Conservation (phyloP, 2,113 vertebrate species). For the Apteryx mantelli region DNA sequence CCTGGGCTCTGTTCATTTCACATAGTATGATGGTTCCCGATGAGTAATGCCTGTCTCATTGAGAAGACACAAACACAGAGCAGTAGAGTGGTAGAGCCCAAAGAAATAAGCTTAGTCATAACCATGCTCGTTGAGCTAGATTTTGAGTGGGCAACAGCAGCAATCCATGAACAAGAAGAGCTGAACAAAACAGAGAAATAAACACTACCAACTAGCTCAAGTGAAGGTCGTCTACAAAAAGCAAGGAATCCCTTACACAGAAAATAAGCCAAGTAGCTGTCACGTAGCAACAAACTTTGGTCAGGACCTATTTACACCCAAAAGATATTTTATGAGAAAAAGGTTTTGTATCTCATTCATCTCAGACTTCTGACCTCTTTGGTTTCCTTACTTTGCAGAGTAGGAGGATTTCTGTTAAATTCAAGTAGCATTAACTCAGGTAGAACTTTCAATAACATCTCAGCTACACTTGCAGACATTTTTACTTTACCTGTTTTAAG, state of each 20-base stretch:
- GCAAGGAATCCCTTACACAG: background rate
- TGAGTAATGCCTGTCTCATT: background rate
- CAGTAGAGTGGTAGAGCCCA: background rate
- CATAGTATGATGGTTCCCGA: rapidly evolving
- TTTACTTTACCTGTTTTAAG: background rate
- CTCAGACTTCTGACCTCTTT: background rate
- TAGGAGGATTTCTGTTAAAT: background rate
- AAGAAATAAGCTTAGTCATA: background rate
- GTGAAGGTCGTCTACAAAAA: background rate
- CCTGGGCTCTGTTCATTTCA: background rate
- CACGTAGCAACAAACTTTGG: background rate
- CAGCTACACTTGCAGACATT: background rate
- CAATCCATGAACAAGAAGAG: background rate
- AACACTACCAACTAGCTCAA: background rate
- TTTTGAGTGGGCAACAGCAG: background rate
- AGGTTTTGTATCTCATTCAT: background rate
- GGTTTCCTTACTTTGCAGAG: background rate
- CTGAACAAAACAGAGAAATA: background rate
- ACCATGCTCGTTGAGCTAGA: background rate
- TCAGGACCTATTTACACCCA: background rate
- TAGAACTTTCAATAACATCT: background rate
- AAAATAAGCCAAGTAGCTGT: background rate
- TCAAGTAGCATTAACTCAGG: background rate
- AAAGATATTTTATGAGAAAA: background rate
- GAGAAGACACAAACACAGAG: background rate